Base-by-base conservation (phyloP, 2,888 invertebrate genomes). In the Chalcosyrphus nemorum region DNA sequence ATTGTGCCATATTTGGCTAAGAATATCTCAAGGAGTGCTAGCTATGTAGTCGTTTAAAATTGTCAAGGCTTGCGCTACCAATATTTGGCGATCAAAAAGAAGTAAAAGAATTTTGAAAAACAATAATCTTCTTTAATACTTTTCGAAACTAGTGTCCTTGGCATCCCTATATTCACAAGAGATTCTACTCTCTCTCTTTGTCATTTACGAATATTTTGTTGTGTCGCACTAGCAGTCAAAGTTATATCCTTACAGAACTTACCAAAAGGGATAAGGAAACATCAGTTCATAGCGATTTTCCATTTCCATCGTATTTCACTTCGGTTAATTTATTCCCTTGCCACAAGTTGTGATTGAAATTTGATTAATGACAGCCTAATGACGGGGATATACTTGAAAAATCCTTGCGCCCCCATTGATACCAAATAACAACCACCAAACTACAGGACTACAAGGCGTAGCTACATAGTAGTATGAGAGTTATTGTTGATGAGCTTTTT, bases 321-420 rank as follows among this genome's bases (percentile, higher is more conserved):
- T 66, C 47, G 13, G 65, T 57, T 66, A 76, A 68, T 68, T 76
- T 68, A 76, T 68, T 68, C 76, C 35, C 57, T 52, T 68, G 75
- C 50, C 57, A 66, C 61, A 66, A 68, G 59, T 68, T 76, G 68
- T 76, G 59, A 76, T 70, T 50, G 75, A 75, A 75, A 66, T 75
- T 75, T 75, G 75, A 75, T 75, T 75, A 75, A 75, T 75, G 75
- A 66, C 75, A 66, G 38, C 35, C 50, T 66, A 57, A 66, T 75
- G 65, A 66, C 66, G 57, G 17, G 35, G 63, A 61, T 47, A 66
- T 57, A 47, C 41, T 52, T 41, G 50, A 50, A 38, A n/a, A 50
- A 52, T 38, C 59, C 38, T 71, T 50, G 27, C n/a, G n/a, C n/a
- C 7, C 24, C 38, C 17, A n/a, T n/a, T 17, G 59, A 35, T 21